Evolutionary conservation across 2,888 invertebrate species (phyloP).

Genomic region (Tinea semifulvella): DNA sequence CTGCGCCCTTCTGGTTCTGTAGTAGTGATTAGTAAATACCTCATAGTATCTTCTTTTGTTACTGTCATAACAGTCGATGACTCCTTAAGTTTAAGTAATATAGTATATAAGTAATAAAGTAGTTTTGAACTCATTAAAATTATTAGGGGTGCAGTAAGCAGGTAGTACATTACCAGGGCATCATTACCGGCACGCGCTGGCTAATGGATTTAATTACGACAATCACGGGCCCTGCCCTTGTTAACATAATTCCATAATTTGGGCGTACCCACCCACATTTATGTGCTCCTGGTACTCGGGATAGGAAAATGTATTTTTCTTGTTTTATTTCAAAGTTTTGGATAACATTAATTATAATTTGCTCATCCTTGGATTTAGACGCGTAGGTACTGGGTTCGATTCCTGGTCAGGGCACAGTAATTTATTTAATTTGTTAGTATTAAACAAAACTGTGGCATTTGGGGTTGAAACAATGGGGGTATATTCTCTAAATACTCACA

Average conservation of each 20-base stretch:
- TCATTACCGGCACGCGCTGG: slow-evolving; percentile 36
- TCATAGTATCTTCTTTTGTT: too few relatives aligned
- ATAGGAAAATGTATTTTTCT: not conserved
- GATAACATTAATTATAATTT: not conserved
- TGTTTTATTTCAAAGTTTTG: too few relatives aligned
- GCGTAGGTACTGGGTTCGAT: not conserved
- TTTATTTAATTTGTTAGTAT: not conserved
- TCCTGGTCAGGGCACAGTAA: not conserved
- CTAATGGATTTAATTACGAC: slow-evolving; percentile 42
- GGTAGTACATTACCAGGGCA: slow-evolving; percentile 15
- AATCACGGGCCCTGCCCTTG: slow-evolving; percentile 27
- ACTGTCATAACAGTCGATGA: too few relatives aligned
- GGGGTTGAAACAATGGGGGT: too few relatives aligned
- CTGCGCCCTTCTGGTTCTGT: too few relatives aligned
- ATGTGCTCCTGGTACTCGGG: not conserved
- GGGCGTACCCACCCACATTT: slow-evolving; percentile 23
- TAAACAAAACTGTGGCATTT: not conserved
- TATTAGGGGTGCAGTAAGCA: not conserved
- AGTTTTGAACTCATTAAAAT: too few relatives aligned
- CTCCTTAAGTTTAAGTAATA: too few relatives aligned
- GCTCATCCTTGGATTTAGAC: not conserved
- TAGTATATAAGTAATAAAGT: too few relatives aligned
- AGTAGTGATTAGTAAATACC: too few relatives aligned
- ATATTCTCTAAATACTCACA: too few relatives aligned
- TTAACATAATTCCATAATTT: slow-evolving; percentile 33